phyloP scores from a whole-genome alignment of 2,888 invertebrate species.

The Loripinus fragilis region DNA sequence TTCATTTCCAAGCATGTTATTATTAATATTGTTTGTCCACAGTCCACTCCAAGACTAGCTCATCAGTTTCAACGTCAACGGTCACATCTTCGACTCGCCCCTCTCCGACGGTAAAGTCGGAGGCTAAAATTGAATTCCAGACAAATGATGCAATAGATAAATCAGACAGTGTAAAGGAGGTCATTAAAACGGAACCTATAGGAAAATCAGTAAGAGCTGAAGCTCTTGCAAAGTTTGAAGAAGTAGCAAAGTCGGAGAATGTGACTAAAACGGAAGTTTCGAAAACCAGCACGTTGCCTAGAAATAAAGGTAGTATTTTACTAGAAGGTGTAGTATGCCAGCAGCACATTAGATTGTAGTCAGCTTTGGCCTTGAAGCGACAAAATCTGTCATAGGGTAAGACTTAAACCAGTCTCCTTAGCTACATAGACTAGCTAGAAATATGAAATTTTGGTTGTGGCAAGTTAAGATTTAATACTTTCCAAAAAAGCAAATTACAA shows the following conservation, averaged over 20 bases:
- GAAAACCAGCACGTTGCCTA: constrained; percentile 9
- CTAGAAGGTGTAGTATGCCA: neutral
- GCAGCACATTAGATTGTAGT: neutral
- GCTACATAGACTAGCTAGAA: no score
- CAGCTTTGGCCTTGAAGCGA: no score
- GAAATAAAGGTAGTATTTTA: constrained; percentile 15
- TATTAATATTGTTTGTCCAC: constrained; percentile 16
- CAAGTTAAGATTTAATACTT: no score
- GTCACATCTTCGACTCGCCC: neutral
- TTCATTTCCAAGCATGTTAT: constrained; percentile 5
- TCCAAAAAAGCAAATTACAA: no score
- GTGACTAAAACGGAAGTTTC: constrained; percentile 8
- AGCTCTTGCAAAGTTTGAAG: constrained; percentile 6
- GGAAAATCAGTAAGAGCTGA: constrained; percentile 1
- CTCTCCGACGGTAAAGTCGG: constrained; percentile 10
- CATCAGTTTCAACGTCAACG: neutral
- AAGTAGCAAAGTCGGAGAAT: neutral
- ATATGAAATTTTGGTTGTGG: no score
- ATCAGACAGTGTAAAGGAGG: neutral
- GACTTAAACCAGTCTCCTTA: no score
- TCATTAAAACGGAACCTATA: neutral
- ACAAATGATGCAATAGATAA: neutral
- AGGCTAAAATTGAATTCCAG: constrained; percentile 14
- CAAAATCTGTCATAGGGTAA: no score
- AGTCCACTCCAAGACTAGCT: constrained; percentile 9